These are phyloP conservation scores for Macrochelys suwanniensis DNA, from an alignment of 2,797 vertebrate genomes.

Conservation along the genomic window DNA sequence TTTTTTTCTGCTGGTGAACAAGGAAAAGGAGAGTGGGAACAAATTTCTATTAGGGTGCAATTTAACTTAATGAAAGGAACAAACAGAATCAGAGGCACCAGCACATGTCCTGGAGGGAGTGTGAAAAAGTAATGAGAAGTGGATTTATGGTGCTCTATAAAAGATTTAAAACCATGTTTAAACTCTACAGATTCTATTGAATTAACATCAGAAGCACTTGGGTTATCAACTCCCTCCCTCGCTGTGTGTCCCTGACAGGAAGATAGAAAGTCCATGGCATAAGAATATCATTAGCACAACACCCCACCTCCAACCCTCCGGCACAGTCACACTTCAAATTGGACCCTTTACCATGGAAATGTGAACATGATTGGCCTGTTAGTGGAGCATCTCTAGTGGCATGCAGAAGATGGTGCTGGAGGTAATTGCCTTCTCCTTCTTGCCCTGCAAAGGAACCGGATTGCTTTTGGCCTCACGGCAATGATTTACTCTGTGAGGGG, in stretches of 20 bases:
- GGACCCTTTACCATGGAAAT: not conserved
- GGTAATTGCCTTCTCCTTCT: not conserved
- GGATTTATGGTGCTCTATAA: not conserved
- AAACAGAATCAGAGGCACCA: not conserved
- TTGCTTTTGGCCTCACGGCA: not conserved
- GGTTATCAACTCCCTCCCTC: not conserved
- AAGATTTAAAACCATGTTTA: slow-evolving; percentile 2
- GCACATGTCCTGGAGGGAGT: rapidly evolving
- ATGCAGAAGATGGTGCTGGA: not conserved
- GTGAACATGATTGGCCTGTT: not conserved
- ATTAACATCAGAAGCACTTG: not conserved
- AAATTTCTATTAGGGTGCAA: slow-evolving; percentile 6
- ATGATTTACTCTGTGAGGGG: not conserved
- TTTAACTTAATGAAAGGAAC: not conserved
- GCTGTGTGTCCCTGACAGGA: not conserved
- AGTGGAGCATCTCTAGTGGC: rapidly evolving
- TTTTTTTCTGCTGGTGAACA: not conserved
- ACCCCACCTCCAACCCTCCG: not conserved
- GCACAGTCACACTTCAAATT: not conserved
- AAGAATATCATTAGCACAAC: not conserved
- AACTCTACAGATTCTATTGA: not conserved
- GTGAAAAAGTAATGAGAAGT: not conserved
- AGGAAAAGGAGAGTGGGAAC: not conserved
- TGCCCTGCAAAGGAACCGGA: not conserved
- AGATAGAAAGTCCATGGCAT: not conserved